These are phyloP conservation scores for Aporophyla nigra DNA, from an alignment of 2,888 invertebrate species.

Conservation along the genomic window DNA sequence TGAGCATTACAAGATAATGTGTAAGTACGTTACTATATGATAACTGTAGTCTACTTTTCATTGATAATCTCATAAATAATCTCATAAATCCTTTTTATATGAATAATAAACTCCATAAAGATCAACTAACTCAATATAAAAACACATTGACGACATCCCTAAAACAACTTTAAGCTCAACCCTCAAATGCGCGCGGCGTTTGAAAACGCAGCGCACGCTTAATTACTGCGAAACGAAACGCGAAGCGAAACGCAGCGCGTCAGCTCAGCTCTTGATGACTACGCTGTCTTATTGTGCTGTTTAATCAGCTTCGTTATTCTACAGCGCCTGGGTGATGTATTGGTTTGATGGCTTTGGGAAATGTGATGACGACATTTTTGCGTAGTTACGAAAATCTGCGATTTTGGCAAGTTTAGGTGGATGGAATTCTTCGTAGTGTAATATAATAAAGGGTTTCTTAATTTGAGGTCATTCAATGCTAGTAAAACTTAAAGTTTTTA, in stretches of 20 bases:
- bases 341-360: constrained; percentile 27
- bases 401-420: neutral
- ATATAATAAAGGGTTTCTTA: neutral
- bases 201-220: constrained; percentile 79
- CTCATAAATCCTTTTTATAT: too few relatives aligned
- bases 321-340: constrained; percentile 25
- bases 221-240: constrained; percentile 74
- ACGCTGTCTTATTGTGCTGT: constrained; percentile 66
- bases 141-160: constrained; percentile 42
- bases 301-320: constrained; percentile 64
- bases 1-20: neutral
- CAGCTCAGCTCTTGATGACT: constrained; percentile 62
- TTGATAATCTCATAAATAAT: neutral
- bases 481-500: too few relatives aligned
- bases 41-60: neutral
- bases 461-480: neutral
- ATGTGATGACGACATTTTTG: constrained; percentile 27
- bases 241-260: constrained; percentile 53
- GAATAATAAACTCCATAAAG: neutral
- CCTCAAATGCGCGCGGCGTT: constrained; percentile 54
- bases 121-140: constrained; percentile 7
- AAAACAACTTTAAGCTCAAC: constrained; percentile 41
- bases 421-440: neutral
- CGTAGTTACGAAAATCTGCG: neutral
- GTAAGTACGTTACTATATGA: neutral